Evolutionary conservation across 2,113 vertebrate species (phyloP).

Genomic region (Cepphus grylle): DNA sequence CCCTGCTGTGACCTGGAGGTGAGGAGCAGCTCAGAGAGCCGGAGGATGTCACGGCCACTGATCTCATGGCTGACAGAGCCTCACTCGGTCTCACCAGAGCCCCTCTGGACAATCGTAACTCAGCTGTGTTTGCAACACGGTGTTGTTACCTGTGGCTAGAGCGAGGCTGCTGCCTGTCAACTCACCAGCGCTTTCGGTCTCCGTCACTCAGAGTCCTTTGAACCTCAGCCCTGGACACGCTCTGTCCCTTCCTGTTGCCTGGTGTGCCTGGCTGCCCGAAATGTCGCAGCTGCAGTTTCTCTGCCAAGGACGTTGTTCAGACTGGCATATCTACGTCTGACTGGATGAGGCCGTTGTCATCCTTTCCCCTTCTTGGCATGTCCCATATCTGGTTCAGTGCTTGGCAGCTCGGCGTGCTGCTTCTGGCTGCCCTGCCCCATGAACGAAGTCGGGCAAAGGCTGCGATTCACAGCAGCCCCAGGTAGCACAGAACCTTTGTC

Average conservation of each 20-base stretch:
- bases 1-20: not conserved
- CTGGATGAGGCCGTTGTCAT: not conserved
- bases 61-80: not conserved
- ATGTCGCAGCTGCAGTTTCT: not conserved
- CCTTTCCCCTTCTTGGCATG: not conserved
- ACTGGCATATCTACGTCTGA: not conserved
- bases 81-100: accelerated
- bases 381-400: not conserved
- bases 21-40: not conserved
- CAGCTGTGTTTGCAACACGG: not conserved
- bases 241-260: not conserved
- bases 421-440: not conserved
- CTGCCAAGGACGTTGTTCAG: not conserved
- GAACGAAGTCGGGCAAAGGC: not conserved
- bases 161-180: accelerated
- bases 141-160: not conserved
- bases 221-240: not conserved
- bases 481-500: not conserved
- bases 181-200: not conserved
- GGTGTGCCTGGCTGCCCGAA: not conserved
- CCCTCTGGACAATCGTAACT: not conserved
- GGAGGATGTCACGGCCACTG: not conserved
- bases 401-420: not conserved
- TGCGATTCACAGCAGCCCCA: not conserved
- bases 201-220: not conserved